Percentiles rank a stretch among this genome's conserved stretches.
Conservation (phyloP, 2,888 invertebrate species). For the Melanotus villosus region DNA sequence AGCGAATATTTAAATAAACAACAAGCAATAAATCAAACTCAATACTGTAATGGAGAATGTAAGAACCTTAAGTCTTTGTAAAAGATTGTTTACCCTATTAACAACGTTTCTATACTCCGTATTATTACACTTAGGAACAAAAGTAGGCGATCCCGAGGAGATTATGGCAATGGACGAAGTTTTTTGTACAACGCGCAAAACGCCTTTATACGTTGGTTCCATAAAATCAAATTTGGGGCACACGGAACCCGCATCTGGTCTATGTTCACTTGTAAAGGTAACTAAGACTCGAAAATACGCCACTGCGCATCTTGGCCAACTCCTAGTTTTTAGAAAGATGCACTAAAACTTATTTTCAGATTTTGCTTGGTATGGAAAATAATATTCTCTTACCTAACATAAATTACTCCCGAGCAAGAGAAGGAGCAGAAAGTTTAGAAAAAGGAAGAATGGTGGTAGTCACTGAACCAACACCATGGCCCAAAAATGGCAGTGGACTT, state of each 20-base stretch:
- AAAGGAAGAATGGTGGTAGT: conserved; percentile 80
- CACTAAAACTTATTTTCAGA: no score
- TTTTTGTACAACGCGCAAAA: conserved; percentile 82
- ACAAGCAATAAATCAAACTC: no score
- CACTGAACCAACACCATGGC: conserved; percentile 78
- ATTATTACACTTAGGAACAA: conserved; percentile 70
- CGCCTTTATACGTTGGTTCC: conserved; percentile 88
- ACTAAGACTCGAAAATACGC: no score
- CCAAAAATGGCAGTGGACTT: conserved; percentile 39
- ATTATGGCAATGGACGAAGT: conserved; percentile 85
- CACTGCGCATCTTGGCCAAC: no score
- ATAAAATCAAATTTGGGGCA: conserved; percentile 97
- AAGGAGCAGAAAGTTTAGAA: conserved; percentile 74
- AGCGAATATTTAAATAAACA: no score
- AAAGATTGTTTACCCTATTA: no score
- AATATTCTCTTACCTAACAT: conserved; percentile 89
- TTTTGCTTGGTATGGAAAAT: conserved; percentile 79
- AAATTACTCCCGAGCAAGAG: conserved; percentile 72
- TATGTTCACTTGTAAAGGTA: conserved; percentile 61
- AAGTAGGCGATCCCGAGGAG: conserved; percentile 94
- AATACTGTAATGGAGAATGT: no score
- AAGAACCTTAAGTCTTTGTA: no score
- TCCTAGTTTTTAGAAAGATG: no score
- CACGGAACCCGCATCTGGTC: conserved; percentile 87
- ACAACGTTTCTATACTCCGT: conserved; percentile 54